Evolutionary conservation across 2,888 invertebrate species (phyloP).

Genomic region (Trichogramma dendrolimi): DNA sequence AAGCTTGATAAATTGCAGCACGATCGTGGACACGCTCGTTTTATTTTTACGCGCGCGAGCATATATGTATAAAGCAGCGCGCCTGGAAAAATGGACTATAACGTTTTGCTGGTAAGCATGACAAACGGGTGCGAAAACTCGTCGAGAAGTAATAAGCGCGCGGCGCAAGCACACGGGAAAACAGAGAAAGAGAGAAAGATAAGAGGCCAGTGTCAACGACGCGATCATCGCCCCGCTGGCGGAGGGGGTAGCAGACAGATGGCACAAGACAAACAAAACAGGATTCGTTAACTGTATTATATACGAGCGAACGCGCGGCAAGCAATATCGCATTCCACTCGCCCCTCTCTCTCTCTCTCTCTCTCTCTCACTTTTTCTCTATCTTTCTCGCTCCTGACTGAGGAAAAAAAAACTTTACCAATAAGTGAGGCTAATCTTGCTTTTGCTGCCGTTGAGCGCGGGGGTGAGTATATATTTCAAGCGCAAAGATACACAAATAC

Average conservation of each 20-base stretch:
- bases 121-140: no score
- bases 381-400: background rate
- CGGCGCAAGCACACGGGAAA: background rate
- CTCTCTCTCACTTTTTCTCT: no score
- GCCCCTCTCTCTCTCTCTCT: background rate
- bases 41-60: no score
- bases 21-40: no score
- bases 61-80: no score
- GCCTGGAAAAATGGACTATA: no score
- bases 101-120: no score
- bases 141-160: no score
- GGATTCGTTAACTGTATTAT: slow-evolving; percentile 24
- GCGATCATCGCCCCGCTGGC: background rate
- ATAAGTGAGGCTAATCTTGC: slow-evolving; percentile 18
- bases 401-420: slow-evolving; percentile 17
- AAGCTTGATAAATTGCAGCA: no score
- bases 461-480: background rate
- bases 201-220: slow-evolving; percentile 7
- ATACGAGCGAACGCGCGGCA: background rate
- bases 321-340: slow-evolving; percentile 20
- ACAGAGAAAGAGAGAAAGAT: slow-evolving; percentile 13
- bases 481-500: slow-evolving; percentile 1
- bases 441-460: background rate
- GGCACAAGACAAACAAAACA: slow-evolving; percentile 21
- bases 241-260: slow-evolving; percentile 15